Evolutionary conservation across 2,797 vertebrate genomes (phyloP).

Genomic region (Epinephelus malabaricus): DNA sequence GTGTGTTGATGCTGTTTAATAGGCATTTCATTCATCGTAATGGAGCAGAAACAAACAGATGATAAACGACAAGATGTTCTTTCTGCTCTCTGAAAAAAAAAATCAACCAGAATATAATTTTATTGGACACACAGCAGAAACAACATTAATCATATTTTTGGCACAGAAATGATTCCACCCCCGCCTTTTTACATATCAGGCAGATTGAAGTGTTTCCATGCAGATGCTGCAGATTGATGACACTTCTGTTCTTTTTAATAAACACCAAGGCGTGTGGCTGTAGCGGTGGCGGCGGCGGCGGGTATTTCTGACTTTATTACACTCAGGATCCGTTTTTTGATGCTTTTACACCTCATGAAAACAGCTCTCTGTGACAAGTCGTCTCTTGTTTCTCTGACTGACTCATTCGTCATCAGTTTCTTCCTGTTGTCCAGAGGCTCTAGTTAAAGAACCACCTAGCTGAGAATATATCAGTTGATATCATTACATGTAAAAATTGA

Average conservation of each 20-base stretch:
- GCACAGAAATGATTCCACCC: not conserved
- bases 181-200: conserved; percentile 4
- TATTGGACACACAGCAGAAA: conserved; percentile 17
- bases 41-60: conserved; percentile 37
- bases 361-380: not conserved
- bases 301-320: not conserved
- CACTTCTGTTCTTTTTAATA: conserved; percentile 11
- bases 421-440: not conserved
- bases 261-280: not conserved
- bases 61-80: conserved; percentile 31
- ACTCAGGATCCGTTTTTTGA: not conserved
- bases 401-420: not conserved
- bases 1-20: conserved; percentile 22
- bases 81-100: conserved; percentile 7
- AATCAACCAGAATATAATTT: conserved; percentile 10
- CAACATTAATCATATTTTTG: conserved; percentile 53
- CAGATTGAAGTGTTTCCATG: conserved; percentile 21
- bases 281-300: not conserved
- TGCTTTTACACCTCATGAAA: not conserved
- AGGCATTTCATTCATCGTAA: conserved; percentile 25
- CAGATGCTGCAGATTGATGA: conserved; percentile 39
- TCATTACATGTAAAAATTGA: too few species aligned
- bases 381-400: not conserved
- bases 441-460: not conserved
- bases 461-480: too few species aligned